A percentile compares a stretch with the other conserved stretches of the same genome.
Conservation (phyloP, 2,797 vertebrate genomes). For the Malacoraja senta region DNA sequence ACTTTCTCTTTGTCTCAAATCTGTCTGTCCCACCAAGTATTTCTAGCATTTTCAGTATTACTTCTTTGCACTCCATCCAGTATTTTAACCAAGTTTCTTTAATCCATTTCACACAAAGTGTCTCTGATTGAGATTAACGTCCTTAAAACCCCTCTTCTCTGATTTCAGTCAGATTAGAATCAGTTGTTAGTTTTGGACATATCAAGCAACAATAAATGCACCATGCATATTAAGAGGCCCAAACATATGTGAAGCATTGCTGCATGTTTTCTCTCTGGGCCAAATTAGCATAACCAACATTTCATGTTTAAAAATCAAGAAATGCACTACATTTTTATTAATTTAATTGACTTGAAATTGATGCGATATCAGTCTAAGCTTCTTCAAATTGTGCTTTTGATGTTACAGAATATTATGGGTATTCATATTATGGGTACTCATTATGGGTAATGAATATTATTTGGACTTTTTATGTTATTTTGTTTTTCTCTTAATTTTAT, state of each 20-base stretch:
- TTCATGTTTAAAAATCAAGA: neutral
- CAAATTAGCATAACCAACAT: too few relatives aligned
- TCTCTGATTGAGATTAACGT: neutral
- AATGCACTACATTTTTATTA: neutral
- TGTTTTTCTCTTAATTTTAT: neutral
- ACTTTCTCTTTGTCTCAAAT: too few relatives aligned
- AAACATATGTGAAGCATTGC: too few relatives aligned
- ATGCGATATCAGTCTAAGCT: neutral
- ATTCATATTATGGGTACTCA: neutral
- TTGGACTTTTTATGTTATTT: neutral
- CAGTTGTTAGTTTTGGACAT: neutral
- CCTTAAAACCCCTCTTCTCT: neutral
- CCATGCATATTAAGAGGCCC: too few relatives aligned
- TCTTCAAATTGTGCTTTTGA: neutral
- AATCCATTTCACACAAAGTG: neutral
- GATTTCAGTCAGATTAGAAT: neutral
- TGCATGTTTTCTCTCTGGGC: neutral
- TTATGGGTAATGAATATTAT: neutral
- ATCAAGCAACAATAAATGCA: neutral
- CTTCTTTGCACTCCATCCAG: too few relatives aligned
- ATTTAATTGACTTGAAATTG: slow-evolving; percentile 8
- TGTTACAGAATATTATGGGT: too few relatives aligned
- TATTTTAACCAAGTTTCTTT: neutral
- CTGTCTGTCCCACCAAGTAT: too few relatives aligned
- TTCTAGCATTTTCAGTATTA: too few relatives aligned